Conservation (phyloP, 2,888 invertebrate genomes). For the Ctena decussata region DNA sequence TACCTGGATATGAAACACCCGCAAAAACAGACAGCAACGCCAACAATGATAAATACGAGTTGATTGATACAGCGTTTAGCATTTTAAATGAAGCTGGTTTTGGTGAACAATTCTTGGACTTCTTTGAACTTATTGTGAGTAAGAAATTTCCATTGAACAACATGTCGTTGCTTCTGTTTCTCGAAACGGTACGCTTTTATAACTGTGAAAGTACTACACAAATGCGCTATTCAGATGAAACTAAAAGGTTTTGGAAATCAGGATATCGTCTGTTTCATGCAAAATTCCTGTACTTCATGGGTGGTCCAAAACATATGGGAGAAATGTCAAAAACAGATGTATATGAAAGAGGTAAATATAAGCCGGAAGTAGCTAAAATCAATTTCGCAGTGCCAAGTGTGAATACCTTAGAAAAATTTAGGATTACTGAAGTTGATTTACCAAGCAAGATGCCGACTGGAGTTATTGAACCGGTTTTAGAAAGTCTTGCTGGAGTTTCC, state of each 20-base stretch:
- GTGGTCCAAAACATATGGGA: background rate
- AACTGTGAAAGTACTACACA: background rate
- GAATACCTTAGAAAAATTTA: background rate
- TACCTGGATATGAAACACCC: too few species aligned
- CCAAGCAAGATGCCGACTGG: conserved; percentile 15
- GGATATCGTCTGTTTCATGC: background rate
- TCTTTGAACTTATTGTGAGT: too few species aligned
- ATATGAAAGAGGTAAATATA: background rate
- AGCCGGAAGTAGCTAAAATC: background rate
- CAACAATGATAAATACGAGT: too few species aligned
- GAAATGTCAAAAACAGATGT: background rate
- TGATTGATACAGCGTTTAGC: too few species aligned
- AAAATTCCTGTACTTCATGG: too few species aligned
- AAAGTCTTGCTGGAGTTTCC: background rate
- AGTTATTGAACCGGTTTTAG: conserved; percentile 9
- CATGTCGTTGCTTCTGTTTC: too few species aligned
- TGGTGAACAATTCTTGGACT: too few species aligned
- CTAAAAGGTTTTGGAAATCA: conserved; percentile 16
- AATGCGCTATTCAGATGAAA: too few species aligned
- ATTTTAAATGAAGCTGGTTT: too few species aligned
- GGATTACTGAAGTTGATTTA: background rate
- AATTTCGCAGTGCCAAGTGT: conserved; percentile 8
- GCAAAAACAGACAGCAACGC: too few species aligned
- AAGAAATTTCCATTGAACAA: conserved; percentile 4
- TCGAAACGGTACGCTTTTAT: conserved; percentile 3